phyloP scores from a whole-genome alignment of 2,888 invertebrate species.

The Dendrolimus houi region DNA sequence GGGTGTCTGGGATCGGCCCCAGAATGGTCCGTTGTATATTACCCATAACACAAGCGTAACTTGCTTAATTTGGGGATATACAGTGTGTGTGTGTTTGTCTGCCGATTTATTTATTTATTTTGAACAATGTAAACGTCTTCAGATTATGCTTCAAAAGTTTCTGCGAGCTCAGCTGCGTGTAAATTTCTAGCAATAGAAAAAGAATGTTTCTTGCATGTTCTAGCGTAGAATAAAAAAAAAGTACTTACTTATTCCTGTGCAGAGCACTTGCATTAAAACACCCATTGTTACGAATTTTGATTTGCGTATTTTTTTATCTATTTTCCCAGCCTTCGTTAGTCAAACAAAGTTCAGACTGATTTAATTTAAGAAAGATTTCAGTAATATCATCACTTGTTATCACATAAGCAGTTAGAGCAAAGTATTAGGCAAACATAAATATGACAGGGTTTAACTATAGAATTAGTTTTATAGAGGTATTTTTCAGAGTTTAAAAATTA shows the following conservation, averaged over 20 bases:
- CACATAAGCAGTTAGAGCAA: neutral
- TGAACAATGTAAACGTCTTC: too few relatives aligned
- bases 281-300: constrained; percentile 5
- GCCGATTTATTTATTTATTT: too few relatives aligned
- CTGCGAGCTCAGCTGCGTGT: too few relatives aligned
- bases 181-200: too few relatives aligned
- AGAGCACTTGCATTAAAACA: constrained; percentile 7
- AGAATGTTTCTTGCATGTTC: too few relatives aligned
- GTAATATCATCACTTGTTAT: neutral
- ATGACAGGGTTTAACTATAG: neutral
- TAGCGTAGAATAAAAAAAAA: neutral
- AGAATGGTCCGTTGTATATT: too few relatives aligned
- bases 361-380: neutral
- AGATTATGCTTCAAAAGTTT: too few relatives aligned
- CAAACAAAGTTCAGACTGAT: neutral
- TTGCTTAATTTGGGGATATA: too few relatives aligned
- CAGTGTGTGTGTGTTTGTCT: too few relatives aligned
- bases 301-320: neutral
- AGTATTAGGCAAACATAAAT: neutral
- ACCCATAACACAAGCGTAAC: too few relatives aligned
- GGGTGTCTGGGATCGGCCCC: too few relatives aligned
- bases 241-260: constrained; percentile 7
- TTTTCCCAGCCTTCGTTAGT: neutral
- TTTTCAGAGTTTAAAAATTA: neutral
- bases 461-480: neutral